A percentile compares a stretch with the other conserved stretches of the same genome.
Conservation (phyloP, 2,113 vertebrate genomes). For the Alosa alosa region DNA sequence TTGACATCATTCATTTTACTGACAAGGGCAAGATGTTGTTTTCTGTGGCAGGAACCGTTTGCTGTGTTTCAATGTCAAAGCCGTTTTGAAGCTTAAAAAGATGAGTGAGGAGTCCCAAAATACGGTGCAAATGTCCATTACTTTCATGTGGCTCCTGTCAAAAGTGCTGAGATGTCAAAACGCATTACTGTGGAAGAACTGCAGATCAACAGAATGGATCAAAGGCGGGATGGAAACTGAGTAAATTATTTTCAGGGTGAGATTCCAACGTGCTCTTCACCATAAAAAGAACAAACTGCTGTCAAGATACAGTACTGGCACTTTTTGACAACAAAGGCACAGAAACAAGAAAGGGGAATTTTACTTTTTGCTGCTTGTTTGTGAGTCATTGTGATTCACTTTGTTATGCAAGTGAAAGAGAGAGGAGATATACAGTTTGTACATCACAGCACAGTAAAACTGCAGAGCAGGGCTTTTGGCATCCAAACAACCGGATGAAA, state of each 20-base stretch:
- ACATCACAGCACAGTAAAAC: background rate
- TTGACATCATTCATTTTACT: constrained; percentile 30
- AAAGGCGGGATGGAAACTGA: background rate
- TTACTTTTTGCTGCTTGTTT: background rate
- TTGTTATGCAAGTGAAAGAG: background rate
- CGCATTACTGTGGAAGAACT: background rate
- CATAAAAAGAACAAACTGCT: background rate
- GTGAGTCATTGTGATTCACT: background rate
- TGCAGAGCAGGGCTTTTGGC: background rate
- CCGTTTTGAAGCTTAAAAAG: background rate
- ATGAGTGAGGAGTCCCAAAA: background rate
- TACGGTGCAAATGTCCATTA: background rate
- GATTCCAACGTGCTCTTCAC: background rate
- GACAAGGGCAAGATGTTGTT: constrained; percentile 18
- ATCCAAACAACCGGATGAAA: constrained; percentile 5
- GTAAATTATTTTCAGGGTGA: constrained; percentile 9
- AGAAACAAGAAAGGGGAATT: background rate
- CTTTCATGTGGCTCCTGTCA: constrained; percentile 12
- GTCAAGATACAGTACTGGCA: constrained; percentile 8
- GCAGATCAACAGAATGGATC: background rate
- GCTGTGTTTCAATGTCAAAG: background rate
- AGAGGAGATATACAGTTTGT: background rate
- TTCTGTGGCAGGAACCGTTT: background rate
- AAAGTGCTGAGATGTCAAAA: background rate
- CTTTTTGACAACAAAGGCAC: background rate